phyloP scores from a whole-genome alignment of 2,113 vertebrate genomes.

The Orthonyx spaldingii region DNA sequence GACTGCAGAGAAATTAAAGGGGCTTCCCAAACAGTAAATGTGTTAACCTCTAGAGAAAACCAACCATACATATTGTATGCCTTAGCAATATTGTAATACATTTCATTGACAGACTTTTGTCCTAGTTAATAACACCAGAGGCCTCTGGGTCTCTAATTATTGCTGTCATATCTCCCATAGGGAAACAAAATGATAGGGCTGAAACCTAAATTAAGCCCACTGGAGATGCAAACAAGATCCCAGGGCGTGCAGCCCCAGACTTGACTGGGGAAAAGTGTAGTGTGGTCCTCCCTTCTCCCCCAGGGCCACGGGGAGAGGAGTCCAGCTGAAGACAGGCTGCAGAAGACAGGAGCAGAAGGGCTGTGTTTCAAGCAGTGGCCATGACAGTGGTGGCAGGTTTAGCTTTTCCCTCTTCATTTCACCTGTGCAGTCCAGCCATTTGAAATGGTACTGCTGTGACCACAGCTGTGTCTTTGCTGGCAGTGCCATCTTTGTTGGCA shows the following conservation, averaged over 20 bases:
- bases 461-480: neutral
- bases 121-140: neutral
- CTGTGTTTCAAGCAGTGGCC: neutral
- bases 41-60: neutral
- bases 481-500: no score
- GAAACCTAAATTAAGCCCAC: neutral
- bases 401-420: neutral
- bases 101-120: neutral
- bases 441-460: neutral
- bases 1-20: neutral
- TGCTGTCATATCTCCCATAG: neutral
- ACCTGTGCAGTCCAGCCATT: accelerated
- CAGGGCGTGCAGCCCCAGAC: neutral
- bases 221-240: neutral
- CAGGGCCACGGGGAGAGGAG: accelerated
- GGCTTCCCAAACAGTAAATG: neutral
- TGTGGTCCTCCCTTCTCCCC: neutral
- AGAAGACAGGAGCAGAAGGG: neutral
- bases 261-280: accelerated
- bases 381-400: neutral
- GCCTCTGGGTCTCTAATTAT: neutral
- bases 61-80: neutral
- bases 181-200: neutral
- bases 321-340: neutral
- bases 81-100: neutral